These are phyloP conservation scores for Orchesella cincta DNA, from an alignment of 1,140 invertebrate species.

Conservation along the genomic window DNA sequence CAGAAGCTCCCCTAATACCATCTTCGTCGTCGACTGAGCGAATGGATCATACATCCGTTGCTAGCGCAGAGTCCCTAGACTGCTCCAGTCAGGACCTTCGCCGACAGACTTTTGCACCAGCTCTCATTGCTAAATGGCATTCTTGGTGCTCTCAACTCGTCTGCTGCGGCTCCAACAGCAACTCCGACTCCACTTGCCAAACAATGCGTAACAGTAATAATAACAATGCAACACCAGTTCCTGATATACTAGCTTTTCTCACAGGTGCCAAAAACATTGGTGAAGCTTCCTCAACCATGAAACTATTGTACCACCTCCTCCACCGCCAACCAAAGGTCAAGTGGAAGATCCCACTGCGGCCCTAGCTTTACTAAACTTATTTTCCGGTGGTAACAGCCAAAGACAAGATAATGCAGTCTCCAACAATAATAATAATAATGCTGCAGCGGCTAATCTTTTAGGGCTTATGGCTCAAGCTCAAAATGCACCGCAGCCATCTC, in stretches of 20 bases:
- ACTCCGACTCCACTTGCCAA: background rate
- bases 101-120: background rate
- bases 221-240: background rate
- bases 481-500: background rate
- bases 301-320: background rate
- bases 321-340: too few species aligned
- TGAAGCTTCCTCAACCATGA: background rate
- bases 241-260: constrained; percentile 1
- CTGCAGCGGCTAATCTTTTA: background rate
- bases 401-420: background rate
- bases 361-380: constrained; percentile 4
- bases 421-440: constrained; percentile 11
- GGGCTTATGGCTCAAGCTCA: background rate
- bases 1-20: background rate
- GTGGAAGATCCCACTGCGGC: background rate
- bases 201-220: background rate
- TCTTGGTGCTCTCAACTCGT: background rate
- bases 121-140: constrained; percentile 16
- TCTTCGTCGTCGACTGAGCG: background rate
- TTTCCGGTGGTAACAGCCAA: background rate
- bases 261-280: background rate
- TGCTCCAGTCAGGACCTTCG: background rate
- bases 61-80: background rate
- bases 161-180: constrained; percentile 4
- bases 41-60: background rate